Evolutionary conservation across 2,888 invertebrate genomes (phyloP), one percentile per base, ranked within the genome.

Genomic region (Amblyjoppa proteus): DNA sequence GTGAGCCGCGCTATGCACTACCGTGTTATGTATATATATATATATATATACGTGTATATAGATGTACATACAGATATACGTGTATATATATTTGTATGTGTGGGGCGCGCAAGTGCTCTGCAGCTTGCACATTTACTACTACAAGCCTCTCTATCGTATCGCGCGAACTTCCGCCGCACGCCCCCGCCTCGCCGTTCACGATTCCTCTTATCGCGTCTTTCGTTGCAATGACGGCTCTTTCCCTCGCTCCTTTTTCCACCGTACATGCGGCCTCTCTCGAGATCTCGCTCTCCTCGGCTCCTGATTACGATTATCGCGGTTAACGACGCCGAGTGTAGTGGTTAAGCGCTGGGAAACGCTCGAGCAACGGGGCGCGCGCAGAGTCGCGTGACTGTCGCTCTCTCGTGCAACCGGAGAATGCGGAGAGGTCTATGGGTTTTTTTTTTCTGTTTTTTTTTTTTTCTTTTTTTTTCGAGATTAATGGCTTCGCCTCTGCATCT

Each of bases 241-340:
- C 34, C 61, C 76, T 75, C 38, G 70, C 71, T 66, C 64, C 56
- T 38, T 56, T 16, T 51, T 75, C 61, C 66, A 73, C 45, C 45
- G 41, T 31, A 41, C 4, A 25, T 4, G 41, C 58, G 61, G 38
- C 64, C 69, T 68, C 49, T 45, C 61, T 41, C 56, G 66, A 53
- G 28, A 71, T 61, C 61, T 9, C 49, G 45, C 49, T 53, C 66
- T 49, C 25, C 41, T 68, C 45, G 74, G 71, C 51, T 81, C 75
- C 69, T 87, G 88, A 90, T 89, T 89, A 87, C 85, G 87, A 89
- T 89, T 88, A 90, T 90, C 88, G 83, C 89, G 87, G 87, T 88
- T 89, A 81, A 77, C 58, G 77, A 77, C 73, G 58, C 66, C 31
- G 28, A 28, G 79, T 70, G 49, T 16, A 58, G 49, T 31, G 61